Conservation (phyloP, 2,888 invertebrate genomes). For the Elysia crispata region DNA sequence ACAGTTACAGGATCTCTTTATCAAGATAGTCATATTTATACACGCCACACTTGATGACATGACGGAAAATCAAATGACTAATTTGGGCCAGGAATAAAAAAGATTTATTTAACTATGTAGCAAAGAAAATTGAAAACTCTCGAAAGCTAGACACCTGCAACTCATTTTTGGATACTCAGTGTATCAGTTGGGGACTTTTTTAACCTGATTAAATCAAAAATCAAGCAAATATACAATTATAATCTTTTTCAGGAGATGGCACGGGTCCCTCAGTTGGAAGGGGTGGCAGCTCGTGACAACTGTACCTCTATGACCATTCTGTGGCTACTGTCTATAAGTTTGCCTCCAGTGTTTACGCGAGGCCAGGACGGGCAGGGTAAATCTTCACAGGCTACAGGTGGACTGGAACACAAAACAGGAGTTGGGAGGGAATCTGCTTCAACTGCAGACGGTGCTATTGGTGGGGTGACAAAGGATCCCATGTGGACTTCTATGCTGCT, state of each 20-base stretch:
- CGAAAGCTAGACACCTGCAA: too few species aligned
- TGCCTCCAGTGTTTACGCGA: constrained; percentile 71
- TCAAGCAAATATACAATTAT: too few species aligned
- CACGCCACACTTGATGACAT: too few species aligned
- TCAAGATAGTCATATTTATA: too few species aligned
- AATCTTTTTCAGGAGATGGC: constrained; percentile 59
- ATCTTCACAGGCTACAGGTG: neutral
- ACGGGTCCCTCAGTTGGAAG: constrained; percentile 66
- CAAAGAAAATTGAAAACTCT: too few species aligned
- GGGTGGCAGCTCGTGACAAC: constrained; percentile 62
- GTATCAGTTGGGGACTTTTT: too few species aligned
- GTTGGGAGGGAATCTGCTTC: neutral
- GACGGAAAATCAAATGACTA: too few species aligned
- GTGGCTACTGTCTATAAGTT: constrained; percentile 72
- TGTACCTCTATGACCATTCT: constrained; percentile 69
- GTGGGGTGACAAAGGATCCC: constrained; percentile 57
- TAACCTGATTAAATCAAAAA: too few species aligned
- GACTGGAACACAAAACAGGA: neutral
- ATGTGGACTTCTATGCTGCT: constrained; percentile 61
- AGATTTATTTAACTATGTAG: too few species aligned
- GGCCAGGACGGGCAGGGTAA: constrained; percentile 32
- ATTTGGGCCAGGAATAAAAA: too few species aligned
- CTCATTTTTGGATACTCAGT: too few species aligned
- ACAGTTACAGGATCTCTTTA: too few species aligned
- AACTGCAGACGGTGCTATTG: constrained; percentile 1